Evolutionary conservation across 2,797 vertebrate genomes (phyloP).

Genomic region (Lindbergichthys nudifrons): DNA sequence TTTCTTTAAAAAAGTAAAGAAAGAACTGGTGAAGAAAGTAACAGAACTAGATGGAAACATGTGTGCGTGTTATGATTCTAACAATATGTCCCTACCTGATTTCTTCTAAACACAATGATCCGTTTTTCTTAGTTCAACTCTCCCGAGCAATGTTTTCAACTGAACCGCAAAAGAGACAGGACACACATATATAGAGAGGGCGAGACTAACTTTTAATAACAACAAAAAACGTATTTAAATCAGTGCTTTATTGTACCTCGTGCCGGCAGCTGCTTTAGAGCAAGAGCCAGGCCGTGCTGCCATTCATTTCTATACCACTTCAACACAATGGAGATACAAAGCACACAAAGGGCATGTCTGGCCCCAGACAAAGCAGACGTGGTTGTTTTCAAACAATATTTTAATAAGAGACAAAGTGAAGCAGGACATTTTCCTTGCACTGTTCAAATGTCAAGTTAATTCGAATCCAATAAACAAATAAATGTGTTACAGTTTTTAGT

Average conservation of each 20-base stretch:
- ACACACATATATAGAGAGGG: background rate
- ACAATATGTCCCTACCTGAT: background rate
- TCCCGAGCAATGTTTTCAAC: background rate
- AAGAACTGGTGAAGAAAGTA: background rate
- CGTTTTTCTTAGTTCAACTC: background rate
- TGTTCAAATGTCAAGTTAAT: background rate
- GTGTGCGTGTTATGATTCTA: background rate
- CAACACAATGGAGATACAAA: slow-evolving; percentile 18
- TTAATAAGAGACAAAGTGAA: slow-evolving; percentile 14
- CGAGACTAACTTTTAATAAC: slow-evolving; percentile 15
- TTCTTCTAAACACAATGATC: background rate
- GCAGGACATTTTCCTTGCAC: slow-evolving; percentile 5
- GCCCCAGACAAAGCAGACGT: slow-evolving; percentile 30
- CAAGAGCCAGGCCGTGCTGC: slow-evolving; percentile 16
- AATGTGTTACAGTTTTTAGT: background rate
- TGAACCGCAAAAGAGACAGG: background rate
- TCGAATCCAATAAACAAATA: background rate
- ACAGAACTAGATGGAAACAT: background rate
- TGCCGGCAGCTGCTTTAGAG: slow-evolving; percentile 22
- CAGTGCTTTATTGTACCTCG: slow-evolving; percentile 10
- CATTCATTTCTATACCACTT: slow-evolving; percentile 28
- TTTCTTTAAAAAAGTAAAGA: background rate
- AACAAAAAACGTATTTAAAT: slow-evolving; percentile 6
- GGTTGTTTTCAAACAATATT: slow-evolving; percentile 25
- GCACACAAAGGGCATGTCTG: slow-evolving; percentile 36